Evolutionary conservation across 2,888 invertebrate species (phyloP), one percentile per base, ranked within the genome.

Genomic region (Dendrolimus houi): DNA sequence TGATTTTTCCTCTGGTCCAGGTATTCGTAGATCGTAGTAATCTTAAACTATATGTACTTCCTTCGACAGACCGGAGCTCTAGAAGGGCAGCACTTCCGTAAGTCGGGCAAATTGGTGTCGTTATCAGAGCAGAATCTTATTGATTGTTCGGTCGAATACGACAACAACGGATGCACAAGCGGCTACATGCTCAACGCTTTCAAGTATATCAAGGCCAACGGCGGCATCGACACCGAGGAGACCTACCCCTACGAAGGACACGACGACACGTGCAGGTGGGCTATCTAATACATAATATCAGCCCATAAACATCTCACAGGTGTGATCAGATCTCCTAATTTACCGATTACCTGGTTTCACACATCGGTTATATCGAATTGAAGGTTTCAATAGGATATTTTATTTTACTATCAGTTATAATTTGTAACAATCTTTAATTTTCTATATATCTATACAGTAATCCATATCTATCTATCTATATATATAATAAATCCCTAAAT

Each of bases 41-140:
- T 29, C 6, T 3, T 29, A 29, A 29, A 29, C 29, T 29, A 29
- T 29, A 29, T 12, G 0, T 12, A 47, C 12, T 47, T 47, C 2
- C 9, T 41, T 9, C 3, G 13, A 1, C 77, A 97, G 94, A 98
- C 98, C 57, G 98, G 97, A 14, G 88, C 97, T 0, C 85, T 98
- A n/a, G 98, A 98, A 88, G 97, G 95, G 0, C 97, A 97, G 83
- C 95, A 97, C 83, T 97, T 93, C 92, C 94, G 97, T 65, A 93
- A 94, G 84, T 91, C 92, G 12, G 95, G 95, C 9, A 91, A 91
- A 65, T 90, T 98, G 57, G 92, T 96, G 41, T 96, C 97, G 1
- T 92, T 98, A 12, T 97, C 97, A 65, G 98, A 98, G 87, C 98
- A 98, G 90, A 97, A 98, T 87, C 91, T 98, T 63, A 92, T 98